These are phyloP conservation scores for Phyllostomus hastatus DNA, from an alignment of 2,113 vertebrate species.

Conservation along the genomic window DNA sequence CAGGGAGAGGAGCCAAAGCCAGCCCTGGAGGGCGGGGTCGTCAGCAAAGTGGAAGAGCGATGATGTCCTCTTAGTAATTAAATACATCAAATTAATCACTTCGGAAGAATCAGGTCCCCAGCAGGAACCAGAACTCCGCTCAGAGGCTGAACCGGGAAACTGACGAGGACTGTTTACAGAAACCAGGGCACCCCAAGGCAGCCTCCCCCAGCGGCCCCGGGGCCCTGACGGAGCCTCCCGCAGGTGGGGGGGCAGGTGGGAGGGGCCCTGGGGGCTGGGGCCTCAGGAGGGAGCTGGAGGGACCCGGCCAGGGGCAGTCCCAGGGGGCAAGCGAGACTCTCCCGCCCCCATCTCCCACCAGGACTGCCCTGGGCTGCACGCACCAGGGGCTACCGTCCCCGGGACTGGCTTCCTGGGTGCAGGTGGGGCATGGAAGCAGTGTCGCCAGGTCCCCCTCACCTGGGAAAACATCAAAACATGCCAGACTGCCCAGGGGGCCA, in stretches of 20 bases:
- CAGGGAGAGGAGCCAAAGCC: fast-evolving
- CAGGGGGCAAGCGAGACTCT: fast-evolving
- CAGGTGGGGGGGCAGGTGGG: fast-evolving
- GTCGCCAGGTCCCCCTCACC: not conserved
- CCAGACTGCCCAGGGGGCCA: too few species aligned
- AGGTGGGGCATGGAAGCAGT: not conserved
- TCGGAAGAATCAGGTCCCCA: not conserved
- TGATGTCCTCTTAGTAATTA: not conserved
- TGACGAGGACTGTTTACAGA: not conserved
- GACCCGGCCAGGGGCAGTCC: fast-evolving
- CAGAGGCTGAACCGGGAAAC: not conserved
- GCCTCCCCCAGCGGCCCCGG: too few species aligned
- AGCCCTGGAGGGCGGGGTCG: not conserved
- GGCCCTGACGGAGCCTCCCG: fast-evolving
- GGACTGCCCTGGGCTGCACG: fast-evolving
- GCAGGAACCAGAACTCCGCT: not conserved
- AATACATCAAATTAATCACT: not conserved
- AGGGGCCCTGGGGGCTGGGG: not conserved
- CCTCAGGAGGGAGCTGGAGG: fast-evolving
- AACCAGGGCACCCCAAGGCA: fast-evolving
- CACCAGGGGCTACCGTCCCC: too few species aligned
- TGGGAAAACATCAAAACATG: not conserved
- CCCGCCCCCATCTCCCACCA: not conserved
- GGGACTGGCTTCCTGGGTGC: fast-evolving
- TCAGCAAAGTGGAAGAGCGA: not conserved